Conservation (phyloP, 2,888 invertebrate species). For the Helleia helle region DNA sequence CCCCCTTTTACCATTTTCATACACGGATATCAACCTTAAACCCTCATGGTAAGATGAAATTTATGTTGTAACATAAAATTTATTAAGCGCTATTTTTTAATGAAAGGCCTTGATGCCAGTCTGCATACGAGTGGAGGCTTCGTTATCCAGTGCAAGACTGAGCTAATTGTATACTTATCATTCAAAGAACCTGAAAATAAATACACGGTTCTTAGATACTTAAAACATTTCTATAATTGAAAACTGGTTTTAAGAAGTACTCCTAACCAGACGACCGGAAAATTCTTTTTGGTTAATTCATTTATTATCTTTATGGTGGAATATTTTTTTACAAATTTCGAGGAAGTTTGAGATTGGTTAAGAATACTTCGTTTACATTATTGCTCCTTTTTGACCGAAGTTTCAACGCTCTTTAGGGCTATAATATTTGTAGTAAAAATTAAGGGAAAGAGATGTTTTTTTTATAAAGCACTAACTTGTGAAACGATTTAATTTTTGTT, state of each 20-base stretch:
- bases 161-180: conserved; percentile 21
- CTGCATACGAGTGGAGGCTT: conserved; percentile 25
- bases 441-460: too few species aligned
- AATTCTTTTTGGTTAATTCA: too few species aligned
- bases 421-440: too few species aligned
- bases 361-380: too few species aligned
- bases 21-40: conserved; percentile 15
- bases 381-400: too few species aligned
- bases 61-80: conserved; percentile 9
- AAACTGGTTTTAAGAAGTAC: not conserved
- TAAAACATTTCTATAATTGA: conserved; percentile 7
- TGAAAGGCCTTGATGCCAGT: conserved; percentile 19
- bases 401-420: too few species aligned
- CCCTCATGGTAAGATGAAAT: conserved; percentile 1
- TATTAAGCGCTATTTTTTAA: conserved; percentile 22
- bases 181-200: conserved; percentile 15
- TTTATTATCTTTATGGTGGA: too few species aligned
- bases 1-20: conserved; percentile 10
- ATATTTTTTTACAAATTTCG: too few species aligned
- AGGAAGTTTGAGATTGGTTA: too few species aligned
- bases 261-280: not conserved
- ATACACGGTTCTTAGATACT: conserved; percentile 7
- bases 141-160: conserved; percentile 25
- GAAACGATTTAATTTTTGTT: too few species aligned
- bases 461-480: too few species aligned